Base-by-base conservation (phyloP, 2,113 vertebrate species). In the Sciurus niger region DNA sequence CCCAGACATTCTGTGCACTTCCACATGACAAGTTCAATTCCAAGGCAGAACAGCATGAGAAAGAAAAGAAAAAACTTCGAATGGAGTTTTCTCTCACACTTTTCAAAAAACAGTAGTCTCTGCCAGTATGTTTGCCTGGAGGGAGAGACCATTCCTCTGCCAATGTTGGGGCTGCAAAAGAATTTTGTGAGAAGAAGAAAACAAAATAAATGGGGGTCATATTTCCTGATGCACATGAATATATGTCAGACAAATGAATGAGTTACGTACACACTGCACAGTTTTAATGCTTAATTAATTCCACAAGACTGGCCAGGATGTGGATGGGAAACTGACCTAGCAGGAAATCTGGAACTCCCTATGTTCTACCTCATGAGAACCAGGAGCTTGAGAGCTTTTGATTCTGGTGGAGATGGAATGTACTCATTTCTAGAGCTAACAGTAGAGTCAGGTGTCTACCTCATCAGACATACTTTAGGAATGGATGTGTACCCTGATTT, bases 381-480 rank as follows among this genome's bases (percentile, higher is more conserved):
- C 93, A 68, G 95, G 91, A 98, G 55, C 93, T 97, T 99, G 85
- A 98, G 95, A 89, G 86, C 97, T 63, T 98, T 98, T 97, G 98
- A 99, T 96, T 94, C 90, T n/a, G 97, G 99, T 86, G 96, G 97
- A 84, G 99, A 99, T 97, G 98, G 97, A 82, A 98, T 96, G 95
- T 99, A 98, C 80, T 98, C 99, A 0, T 96, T 99, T 13, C 76
- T 95, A 73, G 98, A 99, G 96, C 98, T 99, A 97, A 98, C 93
- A 97, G 82, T 89, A 95, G 98, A 98, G 40, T 95, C 98, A 97
- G 98, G 96, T 96, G 24, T 99, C 86, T 98, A 99, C 92, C 53
- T 74, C 8, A 92, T 46, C 46, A 46, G 90, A 51, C 73, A 12
- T 94, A n/a, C 94, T 84, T 96, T 97, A 97, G 96, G 95, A 97